Conservation (phyloP, 30 jellyfish, hydroid and myxozoan genomes). For the Catostylus mosaicus region DNA sequence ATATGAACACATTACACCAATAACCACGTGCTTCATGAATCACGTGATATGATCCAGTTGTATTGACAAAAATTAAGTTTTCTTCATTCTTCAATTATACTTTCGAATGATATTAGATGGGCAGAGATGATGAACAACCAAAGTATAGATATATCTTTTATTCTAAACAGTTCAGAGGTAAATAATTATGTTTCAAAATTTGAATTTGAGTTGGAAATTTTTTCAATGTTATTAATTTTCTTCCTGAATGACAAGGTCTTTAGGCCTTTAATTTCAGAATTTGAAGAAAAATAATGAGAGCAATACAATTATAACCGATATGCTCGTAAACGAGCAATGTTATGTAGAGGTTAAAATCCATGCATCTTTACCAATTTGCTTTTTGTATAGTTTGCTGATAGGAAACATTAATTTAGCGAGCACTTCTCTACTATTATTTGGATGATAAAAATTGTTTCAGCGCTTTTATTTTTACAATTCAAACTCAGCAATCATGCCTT, state of each 20-base stretch:
- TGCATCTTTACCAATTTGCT: too few relatives aligned
- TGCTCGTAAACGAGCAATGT: not conserved
- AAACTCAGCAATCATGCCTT: not conserved
- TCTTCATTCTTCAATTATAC: not conserved
- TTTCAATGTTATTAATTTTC: not conserved
- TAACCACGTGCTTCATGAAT: too few relatives aligned
- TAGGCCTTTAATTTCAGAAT: not conserved
- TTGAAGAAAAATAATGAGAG: not conserved
- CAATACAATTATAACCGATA: not conserved
- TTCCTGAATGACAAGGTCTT: not conserved
- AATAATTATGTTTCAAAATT: not conserved
- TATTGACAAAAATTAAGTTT: not conserved
- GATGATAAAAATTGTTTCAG: not conserved
- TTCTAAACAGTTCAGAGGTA: constrained; percentile 23
- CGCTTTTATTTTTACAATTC: not conserved
- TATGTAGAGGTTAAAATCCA: not conserved
- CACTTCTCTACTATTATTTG: not conserved
- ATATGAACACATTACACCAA: too few relatives aligned
- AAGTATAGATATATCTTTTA: constrained; percentile 15
- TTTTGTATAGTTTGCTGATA: too few relatives aligned
- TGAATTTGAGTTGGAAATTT: not conserved
- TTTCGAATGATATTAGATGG: not conserved
- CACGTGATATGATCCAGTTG: not conserved
- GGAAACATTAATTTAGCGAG: too few relatives aligned
- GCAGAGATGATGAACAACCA: not conserved